Conservation (phyloP, 2,797 vertebrate species). For the Scolopax bukidnonensis region DNA sequence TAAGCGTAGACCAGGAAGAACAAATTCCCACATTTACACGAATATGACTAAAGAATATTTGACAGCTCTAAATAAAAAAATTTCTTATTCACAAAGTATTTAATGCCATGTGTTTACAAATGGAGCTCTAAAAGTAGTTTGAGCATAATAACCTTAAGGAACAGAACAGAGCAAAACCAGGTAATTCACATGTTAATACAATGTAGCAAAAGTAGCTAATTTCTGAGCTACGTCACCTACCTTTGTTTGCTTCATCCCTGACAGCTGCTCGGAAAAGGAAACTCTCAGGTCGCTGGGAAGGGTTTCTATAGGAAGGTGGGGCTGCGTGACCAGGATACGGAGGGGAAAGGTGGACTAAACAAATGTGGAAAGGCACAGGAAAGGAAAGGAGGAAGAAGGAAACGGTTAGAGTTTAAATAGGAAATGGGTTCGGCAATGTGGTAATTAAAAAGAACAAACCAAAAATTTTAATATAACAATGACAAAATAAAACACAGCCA, state of each 20-base stretch:
- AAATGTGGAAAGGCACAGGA: conserved; percentile 59
- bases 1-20: not conserved
- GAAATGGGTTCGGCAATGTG: conserved; percentile 57
- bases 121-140: not conserved
- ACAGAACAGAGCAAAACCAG: not conserved
- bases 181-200: not conserved
- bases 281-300: conserved; percentile 87
- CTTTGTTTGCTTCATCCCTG: conserved; percentile 89
- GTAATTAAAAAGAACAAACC: conserved; percentile 56
- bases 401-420: conserved; percentile 53
- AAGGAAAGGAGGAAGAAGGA: conserved; percentile 59
- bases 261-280: conserved; percentile 89
- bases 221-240: conserved; percentile 71
- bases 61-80: not conserved
- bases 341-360: conserved; percentile 81
- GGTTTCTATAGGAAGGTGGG: conserved; percentile 78
- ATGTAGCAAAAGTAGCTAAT: not conserved
- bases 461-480: conserved; percentile 49
- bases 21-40: not conserved
- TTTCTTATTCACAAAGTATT: not conserved
- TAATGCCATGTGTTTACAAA: not conserved
- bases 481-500: conserved; percentile 65
- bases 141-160: not conserved
- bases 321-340: conserved; percentile 81
- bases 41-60: not conserved